Evolutionary conservation across 2,888 invertebrate genomes (phyloP).

Genomic region (Thera obeliscata): DNA sequence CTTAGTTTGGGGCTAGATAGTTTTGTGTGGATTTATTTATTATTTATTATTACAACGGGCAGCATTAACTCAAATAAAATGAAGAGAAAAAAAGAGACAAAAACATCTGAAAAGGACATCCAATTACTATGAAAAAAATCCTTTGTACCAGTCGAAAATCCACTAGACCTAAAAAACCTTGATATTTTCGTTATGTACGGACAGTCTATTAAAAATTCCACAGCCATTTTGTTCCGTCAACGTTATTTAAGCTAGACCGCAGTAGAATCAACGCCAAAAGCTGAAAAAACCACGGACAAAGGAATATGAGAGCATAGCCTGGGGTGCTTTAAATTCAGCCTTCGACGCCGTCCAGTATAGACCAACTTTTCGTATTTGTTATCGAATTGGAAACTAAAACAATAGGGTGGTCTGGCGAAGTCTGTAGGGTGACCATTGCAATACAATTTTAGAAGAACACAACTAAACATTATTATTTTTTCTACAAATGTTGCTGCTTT

Average conservation of each 20-base stretch:
- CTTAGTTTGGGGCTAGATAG: too few relatives aligned
- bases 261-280: neutral
- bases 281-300: constrained; percentile 23
- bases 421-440: constrained; percentile 20
- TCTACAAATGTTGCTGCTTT: too few relatives aligned
- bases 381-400: constrained; percentile 44
- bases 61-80: too few relatives aligned
- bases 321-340: constrained; percentile 39
- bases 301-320: constrained; percentile 25
- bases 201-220: neutral
- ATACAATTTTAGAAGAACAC: neutral
- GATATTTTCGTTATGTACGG: neutral
- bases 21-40: too few relatives aligned
- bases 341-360: constrained; percentile 32
- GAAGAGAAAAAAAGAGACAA: too few relatives aligned
- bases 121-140: too few relatives aligned
- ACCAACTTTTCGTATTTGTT: constrained; percentile 43
- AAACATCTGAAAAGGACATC: too few relatives aligned
- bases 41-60: too few relatives aligned
- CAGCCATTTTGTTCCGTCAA: constrained; percentile 2
- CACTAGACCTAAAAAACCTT: neutral
- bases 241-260: neutral
- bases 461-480: too few relatives aligned
- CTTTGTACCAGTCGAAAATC: too few relatives aligned
- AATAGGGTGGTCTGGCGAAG: constrained; percentile 35